Base-by-base conservation (phyloP, 2,888 invertebrate genomes). In the Julus scandinavius region DNA sequence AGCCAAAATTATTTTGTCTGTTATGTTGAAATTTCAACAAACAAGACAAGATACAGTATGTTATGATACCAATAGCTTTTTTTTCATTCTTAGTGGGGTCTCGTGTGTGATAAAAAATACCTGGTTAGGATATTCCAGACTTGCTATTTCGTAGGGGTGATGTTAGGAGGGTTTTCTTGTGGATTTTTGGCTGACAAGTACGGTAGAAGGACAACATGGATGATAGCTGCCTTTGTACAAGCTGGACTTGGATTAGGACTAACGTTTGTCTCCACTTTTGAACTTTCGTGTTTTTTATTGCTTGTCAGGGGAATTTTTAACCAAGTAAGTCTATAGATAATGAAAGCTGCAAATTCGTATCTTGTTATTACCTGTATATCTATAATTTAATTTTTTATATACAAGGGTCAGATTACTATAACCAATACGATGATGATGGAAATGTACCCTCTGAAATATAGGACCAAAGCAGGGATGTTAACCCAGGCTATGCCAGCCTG, bases 71-170 rank as follows among this genome's bases (percentile, higher is more conserved):
- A n/a, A 0, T 41, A 29, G 15, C 45, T 40, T 87, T 83, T 41
- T n/a, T 7, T 11, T 13, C 9, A 29, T 84, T 88, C 38, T 17
- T n/a, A 88, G 88, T 88, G 88, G 88, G 58, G 50, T 2, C 50
- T 88, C 45, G 88, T 88, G 6, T 88, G 88, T 20, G 88, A 29
- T 6, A 85, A n/a, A n/a, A 49, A 50, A 13, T 88, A 88, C 54
- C 88, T 88, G 38, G 84, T 88, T 88, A 83, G 88, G 40, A 85
- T 88, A n/a, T 88, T 15, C 54, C 88, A 88, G 29, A 85, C 58
- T 5, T 29, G 83, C 20, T 84, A 38, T 38, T 88, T 88, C 41
- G 84, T 80, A 29, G 88, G 88, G 9, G 85, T 88, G 15, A 85
- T 80, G 38, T 9, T 38, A 9, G 88, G 88, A 17, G 88, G 88